Base-by-base conservation (phyloP, 2,888 invertebrate genomes). In the Anodontia alba region DNA sequence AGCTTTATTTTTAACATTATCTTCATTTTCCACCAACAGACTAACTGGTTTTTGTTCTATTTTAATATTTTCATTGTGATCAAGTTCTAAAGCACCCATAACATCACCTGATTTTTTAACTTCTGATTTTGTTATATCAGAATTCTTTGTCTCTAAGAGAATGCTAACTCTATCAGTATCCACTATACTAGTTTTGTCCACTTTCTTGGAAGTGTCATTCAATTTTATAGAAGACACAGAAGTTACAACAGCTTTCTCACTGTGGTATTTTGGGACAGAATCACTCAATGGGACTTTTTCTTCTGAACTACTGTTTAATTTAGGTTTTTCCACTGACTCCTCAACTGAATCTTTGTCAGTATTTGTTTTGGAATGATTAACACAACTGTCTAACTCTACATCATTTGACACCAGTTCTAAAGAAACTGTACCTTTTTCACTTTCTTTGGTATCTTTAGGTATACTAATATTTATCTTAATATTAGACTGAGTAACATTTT, bases 11-110 rank as follows among this genome's bases (percentile, higher is more conserved):
- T 10, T 62, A 1, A 33, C 20, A 17, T 31, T 31, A 8, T 62
- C 62, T 23, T 10, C 20, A 7, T 62, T 2, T 12, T 5, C 12
- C 5, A 5, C 29, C 20, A 10, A 1, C 33, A 33, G 12, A 17
- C 23, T 62, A 2, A 33, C 17, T 10, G 10, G 7, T 17, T 62
- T 62, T 33, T 33, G 17, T 23, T 33, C 33, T 17, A 33, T 1
- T 62, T 62, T 62, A 29, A 62, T 62, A 33, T 62, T 62, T 62
- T 62, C 62, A 62, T 62, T 62, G 17, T 62, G 62, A 33, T 62
- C 62, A 31, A 62, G 62, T 62, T 62, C 62, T 8, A 62, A 15
- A 62, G 62, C 10, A 62, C 12, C 10, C 1, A 33, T 26, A 54
- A 8, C 26, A 33, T 31, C 33, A 33, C 33, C 17, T 8, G 54